A percentile compares a stretch with the other conserved stretches of the same genome.
Conservation (phyloP, 1,140 invertebrate genomes). For the Oppia nitens region DNA sequence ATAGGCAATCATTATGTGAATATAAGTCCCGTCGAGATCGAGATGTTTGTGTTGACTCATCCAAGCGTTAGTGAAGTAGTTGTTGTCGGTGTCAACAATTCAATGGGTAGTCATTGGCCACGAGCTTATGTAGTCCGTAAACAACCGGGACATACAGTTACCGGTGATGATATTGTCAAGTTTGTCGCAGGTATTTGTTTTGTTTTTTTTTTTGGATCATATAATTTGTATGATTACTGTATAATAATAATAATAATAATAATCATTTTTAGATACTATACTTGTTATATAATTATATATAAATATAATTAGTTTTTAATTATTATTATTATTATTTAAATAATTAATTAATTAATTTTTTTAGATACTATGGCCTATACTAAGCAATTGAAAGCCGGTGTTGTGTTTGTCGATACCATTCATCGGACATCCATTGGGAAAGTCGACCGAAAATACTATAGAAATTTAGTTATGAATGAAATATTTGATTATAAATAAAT, state of each 20-base stretch:
- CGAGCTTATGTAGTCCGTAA: neutral
- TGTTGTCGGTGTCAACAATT: neutral
- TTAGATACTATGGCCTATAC: neutral
- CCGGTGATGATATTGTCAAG: neutral
- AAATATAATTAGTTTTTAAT: too few relatives aligned
- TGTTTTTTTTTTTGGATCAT: neutral
- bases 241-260: too few relatives aligned
- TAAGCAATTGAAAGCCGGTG: neutral
- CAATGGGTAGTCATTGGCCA: neutral
- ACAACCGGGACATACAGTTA: neutral
- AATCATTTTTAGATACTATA: too few relatives aligned
- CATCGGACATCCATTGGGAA: neutral
- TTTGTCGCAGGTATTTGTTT: neutral
- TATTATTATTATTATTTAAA: too few relatives aligned
- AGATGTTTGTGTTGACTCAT: neutral
- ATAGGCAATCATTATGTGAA: neutral
- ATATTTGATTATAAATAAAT: neutral
- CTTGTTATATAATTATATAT: too few relatives aligned
- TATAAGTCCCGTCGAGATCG: neutral
- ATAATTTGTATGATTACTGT: neutral
- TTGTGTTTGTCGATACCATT: neutral
- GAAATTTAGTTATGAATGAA: slow-evolving; percentile 3
- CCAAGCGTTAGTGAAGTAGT: neutral
- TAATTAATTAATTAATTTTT: neutral
- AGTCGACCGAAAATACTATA: slow-evolving; percentile 2